Percentiles rank a stretch among this genome's conserved stretches.
Conservation (phyloP, 1,140 invertebrate genomes). For the Euura saliciscinereae region DNA sequence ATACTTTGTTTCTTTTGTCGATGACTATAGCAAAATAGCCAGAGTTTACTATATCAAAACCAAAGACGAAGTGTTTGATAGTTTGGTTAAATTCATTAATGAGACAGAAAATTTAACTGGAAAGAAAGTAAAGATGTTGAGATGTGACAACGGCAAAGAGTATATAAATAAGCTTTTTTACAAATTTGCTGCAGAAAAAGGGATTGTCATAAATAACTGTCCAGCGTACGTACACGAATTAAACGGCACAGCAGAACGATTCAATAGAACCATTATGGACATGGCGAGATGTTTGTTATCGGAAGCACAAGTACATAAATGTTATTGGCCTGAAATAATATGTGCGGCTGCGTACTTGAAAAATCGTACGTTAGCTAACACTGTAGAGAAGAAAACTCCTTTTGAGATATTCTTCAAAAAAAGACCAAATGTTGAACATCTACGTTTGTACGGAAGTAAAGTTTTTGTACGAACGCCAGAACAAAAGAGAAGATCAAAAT, state of each 20-base stretch:
- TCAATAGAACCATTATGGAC: constrained; percentile 40
- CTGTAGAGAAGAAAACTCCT: constrained; percentile 45
- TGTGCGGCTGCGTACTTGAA: constrained; percentile 36
- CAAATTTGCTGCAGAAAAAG: constrained; percentile 28
- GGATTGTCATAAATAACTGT: constrained; percentile 44
- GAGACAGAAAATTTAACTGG: constrained; percentile 27
- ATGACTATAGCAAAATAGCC: constrained; percentile 2
- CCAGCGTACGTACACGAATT: constrained; percentile 49
- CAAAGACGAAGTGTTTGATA: neutral
- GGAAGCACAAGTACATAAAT: constrained; percentile 37
- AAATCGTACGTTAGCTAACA: constrained; percentile 43
- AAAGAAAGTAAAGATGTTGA: constrained; percentile 35
- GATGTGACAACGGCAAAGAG: constrained; percentile 51
- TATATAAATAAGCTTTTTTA: constrained; percentile 39
- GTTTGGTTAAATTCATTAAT: constrained; percentile 21
- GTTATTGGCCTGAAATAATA: constrained; percentile 44
- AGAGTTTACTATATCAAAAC: constrained; percentile 4
- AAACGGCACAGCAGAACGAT: constrained; percentile 49
- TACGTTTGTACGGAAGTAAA: constrained; percentile 31
- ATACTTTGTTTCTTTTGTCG: constrained; percentile 12
- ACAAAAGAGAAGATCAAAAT: constrained; percentile 17
- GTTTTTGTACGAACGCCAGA: constrained; percentile 23
- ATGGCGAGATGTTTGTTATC: constrained; percentile 30
- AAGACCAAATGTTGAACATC: constrained; percentile 42
- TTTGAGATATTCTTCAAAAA: constrained; percentile 46